phyloP scores from a whole-genome alignment of 1,140 invertebrate genomes.

The Drosophila melanica region DNA sequence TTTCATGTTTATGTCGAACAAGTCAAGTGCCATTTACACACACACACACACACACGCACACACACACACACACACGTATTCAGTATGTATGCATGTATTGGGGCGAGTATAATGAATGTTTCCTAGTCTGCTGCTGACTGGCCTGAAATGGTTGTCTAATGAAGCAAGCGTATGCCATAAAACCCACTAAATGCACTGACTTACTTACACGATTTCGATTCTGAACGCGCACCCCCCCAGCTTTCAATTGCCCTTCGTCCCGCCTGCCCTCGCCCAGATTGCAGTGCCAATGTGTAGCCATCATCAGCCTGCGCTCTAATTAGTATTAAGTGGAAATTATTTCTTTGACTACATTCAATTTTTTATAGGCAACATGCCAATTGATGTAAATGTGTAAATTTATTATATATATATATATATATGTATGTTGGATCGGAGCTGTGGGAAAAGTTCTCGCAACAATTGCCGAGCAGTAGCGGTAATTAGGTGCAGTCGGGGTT shows the following conservation, averaged over 20 bases:
- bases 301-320: slow-evolving; percentile 61
- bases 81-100: slow-evolving; percentile 23
- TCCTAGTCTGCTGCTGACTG: slow-evolving; percentile 71
- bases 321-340: slow-evolving; percentile 82
- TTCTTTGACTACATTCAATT: slow-evolving; percentile 68
- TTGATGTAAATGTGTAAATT: slow-evolving; percentile 29
- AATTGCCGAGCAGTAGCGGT: slow-evolving; percentile 51
- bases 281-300: slow-evolving; percentile 47
- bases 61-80: not conserved
- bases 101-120: slow-evolving; percentile 68
- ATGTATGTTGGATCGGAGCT: slow-evolving; percentile 25
- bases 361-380: slow-evolving; percentile 55
- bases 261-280: slow-evolving; percentile 16
- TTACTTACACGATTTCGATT: slow-evolving; percentile 63
- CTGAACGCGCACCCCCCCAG: no score
- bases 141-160: slow-evolving; percentile 75
- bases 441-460: slow-evolving; percentile 58
- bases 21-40: slow-evolving; percentile 77
- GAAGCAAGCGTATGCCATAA: slow-evolving; percentile 75
- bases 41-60: slow-evolving; percentile 23
- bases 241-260: slow-evolving; percentile 16
- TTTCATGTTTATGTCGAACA: slow-evolving; percentile 80
- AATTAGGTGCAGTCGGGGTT: slow-evolving; percentile 59
- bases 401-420: no score
- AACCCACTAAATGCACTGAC: slow-evolving; percentile 77